Evolutionary conservation across 2,113 vertebrate genomes (phyloP), one percentile per base, ranked within the genome.

Genomic region (Acanthisitta chloris): DNA sequence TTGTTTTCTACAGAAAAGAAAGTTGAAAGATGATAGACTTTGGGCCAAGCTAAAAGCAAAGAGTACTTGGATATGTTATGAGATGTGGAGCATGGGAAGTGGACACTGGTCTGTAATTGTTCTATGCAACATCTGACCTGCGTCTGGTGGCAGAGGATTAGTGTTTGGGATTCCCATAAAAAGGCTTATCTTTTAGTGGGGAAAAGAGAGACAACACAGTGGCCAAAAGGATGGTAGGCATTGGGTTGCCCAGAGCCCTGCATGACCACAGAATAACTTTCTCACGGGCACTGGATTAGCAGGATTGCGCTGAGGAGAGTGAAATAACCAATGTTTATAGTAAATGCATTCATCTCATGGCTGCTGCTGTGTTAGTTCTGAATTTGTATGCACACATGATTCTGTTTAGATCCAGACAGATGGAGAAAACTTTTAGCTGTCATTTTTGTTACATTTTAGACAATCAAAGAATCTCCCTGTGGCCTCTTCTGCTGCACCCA

Each of bases 361-460:
- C 28, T 62, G 34, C 59, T 74, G 48, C 48, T 25, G 16, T 7
- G 95, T 64, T 79, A 67, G 65, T 71, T 91, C 40, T 0, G 1
- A 86, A 97, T 95, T 88, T 95, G 84, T 92, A 95, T 94, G 81
- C 89, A 6, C n/a, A 31, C 26, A 17, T 4, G 6, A 84, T 72
- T 87, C 78, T 85, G 70, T 87, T 94, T 72, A 65, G 84, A 85
- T 88, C 45, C 19, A 89, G 89, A 92, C 92, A 96, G 95, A 97
- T 91, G 86, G 87, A 91, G 91, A 82, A 91, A 96, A 97, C 52
- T 91, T 95, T 91, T 79, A 96, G 84, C 57, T 96, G 73, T 96
- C 86, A 80, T 94, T 95, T 95, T 87, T 94, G 84, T 65, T 94
- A 52, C 70, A 34, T 96, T 97, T 96, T 91, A 93, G 83, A 67